Base-by-base conservation (phyloP, 2,888 invertebrate species). In the Drosophila maculinotata region DNA sequence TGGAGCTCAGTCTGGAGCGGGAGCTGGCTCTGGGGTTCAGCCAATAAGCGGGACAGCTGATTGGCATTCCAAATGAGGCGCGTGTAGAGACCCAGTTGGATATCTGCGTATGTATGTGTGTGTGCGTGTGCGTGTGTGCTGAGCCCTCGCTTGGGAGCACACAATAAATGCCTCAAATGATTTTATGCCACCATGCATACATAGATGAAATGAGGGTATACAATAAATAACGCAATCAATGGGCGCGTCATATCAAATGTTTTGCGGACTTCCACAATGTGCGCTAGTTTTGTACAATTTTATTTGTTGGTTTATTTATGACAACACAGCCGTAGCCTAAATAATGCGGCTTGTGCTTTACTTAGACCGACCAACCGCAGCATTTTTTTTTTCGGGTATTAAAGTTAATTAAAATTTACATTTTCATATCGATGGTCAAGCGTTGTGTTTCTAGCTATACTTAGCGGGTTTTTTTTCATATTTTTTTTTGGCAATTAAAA, bases 31-130 rank as follows among this genome's bases (percentile, higher is more conserved):
- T 62, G 28, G 28, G 36, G 44, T 7, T 51, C 36, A 62, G 41
- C 41, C 85, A 80, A 82, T 85, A 80, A 82, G 73, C 60, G 64
- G 63, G 71, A 44, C 60, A 66, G 56, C 80, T 85, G 80, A 82
- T 79, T 80, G 77, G 83, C 86, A 81, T 81, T 65, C 83, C 69
- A 85, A 81, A 79, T 79, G 80, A 79, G 69, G 51, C 69, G 68
- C 77, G 63, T 62, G 73, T 35, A 53, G 69, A 58, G 64, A 60
- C 26, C 14, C 58, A 38, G 23, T 42, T 12, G 12, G 44, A 26
- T 26, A 15, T 28, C n/a, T n/a, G n/a, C n/a, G 20, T 20, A 4
- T 20, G 20, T 20, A 4, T 20, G 20, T 20, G 20, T 20, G 9
- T 17, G 45, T 6, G 17, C 9, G 17, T 38, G 15, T 38, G 30